Evolutionary conservation across 53 echinoderm and acorn worm species (phyloP), one percentile per base, ranked within the genome.

Genomic region (Luidia sarsii): DNA sequence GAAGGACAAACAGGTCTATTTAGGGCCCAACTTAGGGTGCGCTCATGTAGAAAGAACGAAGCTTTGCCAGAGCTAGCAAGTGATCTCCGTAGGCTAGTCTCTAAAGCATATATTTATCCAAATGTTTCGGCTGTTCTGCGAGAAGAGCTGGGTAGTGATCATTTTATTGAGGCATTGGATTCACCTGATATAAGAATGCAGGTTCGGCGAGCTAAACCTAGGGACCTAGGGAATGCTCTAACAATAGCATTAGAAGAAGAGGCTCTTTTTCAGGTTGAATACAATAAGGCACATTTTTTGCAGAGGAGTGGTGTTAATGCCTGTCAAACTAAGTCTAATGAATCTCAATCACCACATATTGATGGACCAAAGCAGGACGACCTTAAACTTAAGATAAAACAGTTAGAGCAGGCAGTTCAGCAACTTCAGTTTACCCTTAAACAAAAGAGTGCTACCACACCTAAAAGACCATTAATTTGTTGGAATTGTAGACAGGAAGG

Each of bases 91-190:
- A 70, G 50, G 33, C 50, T 80, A 14, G 63, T 64, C 29, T 18
- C 39, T 15, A 80, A 80, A 48, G 62, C 80, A 49, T 64, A n/a
- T n/a, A n/a, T n/a, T n/a, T n/a, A 63, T 80, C 80, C 48, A 3
- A 50, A 80, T 48, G 51, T 64, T 2, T 64, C 64, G 4, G 46
- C 41, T 50, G 48, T 37, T 22, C 64, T 60, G 39, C 23, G 62
- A 43, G 79, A 77, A 59, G 80, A 80, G 48, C 18, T 63, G 46
- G 80, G 57, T 50, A 45, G 62, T 13, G 80, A 80, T 63, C 50
- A 80, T 39, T 80, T 80, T 27, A 64, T 80, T 1, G 64, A 80
- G 35, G 80, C 64, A n/a, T 36, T 80, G 29, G 62, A 50, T 32
- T 50, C 21, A 43, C 50, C 80, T 29, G 64, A 80, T 48, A 23